Conservation (phyloP, 2,797 vertebrate genomes). For the Peromyscus nudipes region DNA sequence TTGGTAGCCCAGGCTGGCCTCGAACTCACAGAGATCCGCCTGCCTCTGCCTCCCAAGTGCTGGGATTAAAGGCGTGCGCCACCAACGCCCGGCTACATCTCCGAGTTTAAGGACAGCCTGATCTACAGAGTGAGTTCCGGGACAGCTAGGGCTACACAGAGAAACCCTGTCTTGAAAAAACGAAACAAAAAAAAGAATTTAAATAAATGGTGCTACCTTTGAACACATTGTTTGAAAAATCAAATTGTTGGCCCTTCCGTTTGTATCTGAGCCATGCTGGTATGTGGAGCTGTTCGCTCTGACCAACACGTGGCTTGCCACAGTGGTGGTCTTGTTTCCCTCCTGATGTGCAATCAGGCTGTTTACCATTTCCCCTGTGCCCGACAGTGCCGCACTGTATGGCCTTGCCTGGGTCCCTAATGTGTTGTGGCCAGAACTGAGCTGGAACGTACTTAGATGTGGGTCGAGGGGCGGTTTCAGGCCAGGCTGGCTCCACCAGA, state of each 20-base stretch:
- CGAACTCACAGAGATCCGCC: too few relatives aligned
- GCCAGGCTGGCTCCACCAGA: not conserved
- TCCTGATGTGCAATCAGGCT: accelerated
- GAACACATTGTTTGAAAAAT: not conserved
- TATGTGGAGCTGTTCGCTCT: not conserved
- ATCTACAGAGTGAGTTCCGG: not conserved
- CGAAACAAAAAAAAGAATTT: not conserved
- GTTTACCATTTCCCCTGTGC: not conserved
- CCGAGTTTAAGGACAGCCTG: not conserved
- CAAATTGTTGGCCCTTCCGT: not conserved
- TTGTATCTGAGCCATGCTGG: not conserved
- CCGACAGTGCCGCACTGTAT: not conserved
- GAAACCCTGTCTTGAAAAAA: not conserved
- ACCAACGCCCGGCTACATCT: too few relatives aligned
- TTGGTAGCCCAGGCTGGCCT: too few relatives aligned
- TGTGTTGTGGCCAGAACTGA: not conserved
- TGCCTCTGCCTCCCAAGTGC: too few relatives aligned
- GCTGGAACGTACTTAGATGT: not conserved
- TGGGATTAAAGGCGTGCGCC: too few relatives aligned
- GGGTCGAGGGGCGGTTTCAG: not conserved
- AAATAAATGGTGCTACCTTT: not conserved
- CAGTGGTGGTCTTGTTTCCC: not conserved
- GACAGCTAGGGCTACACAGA: not conserved
- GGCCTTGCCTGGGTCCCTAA: not conserved
- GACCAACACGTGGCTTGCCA: accelerated